Conservation (phyloP, 2,888 invertebrate species). For the Hypercompe scribonia region DNA sequence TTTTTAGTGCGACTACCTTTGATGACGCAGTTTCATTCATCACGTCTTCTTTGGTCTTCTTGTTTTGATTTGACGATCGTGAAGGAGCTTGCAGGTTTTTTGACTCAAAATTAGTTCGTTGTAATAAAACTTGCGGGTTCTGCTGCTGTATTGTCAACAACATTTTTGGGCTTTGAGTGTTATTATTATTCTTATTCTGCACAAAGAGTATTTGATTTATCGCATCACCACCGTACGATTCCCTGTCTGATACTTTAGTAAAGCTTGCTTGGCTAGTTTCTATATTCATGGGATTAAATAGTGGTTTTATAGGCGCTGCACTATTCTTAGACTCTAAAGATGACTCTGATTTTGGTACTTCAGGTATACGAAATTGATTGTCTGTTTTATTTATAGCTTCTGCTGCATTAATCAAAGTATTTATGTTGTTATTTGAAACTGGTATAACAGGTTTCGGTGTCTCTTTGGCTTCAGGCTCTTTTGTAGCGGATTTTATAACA, state of each 20-base stretch:
- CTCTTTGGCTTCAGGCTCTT: conserved; percentile 62
- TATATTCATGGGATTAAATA: conserved; percentile 68
- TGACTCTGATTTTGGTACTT: conserved; percentile 58
- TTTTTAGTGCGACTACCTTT: conserved; percentile 82
- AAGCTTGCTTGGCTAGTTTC: conserved; percentile 66
- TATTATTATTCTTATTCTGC: conserved; percentile 78
- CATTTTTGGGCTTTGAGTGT: conserved; percentile 72
- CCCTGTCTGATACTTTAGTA: conserved; percentile 70
- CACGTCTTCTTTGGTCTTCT: conserved; percentile 78
- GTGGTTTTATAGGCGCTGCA: conserved; percentile 50
- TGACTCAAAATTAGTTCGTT: conserved; percentile 76
- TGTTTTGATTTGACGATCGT: conserved; percentile 76
- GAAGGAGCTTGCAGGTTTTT: conserved; percentile 84
- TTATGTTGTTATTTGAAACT: conserved; percentile 60
- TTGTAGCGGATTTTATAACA: conserved; percentile 72
- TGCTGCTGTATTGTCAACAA: conserved; percentile 75
- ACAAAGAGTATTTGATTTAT: conserved; percentile 79
- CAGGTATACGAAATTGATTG: conserved; percentile 65
- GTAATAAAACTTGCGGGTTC: conserved; percentile 75
- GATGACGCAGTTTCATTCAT: conserved; percentile 69
- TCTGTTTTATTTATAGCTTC: conserved; percentile 76
- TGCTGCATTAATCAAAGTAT: conserved; percentile 73
- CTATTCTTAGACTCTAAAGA: conserved; percentile 59
- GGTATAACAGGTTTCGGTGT: conserved; percentile 32
- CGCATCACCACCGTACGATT: conserved; percentile 66